Base-by-base conservation (phyloP, 2,888 invertebrate genomes). In the Nymphalis polychloros region DNA sequence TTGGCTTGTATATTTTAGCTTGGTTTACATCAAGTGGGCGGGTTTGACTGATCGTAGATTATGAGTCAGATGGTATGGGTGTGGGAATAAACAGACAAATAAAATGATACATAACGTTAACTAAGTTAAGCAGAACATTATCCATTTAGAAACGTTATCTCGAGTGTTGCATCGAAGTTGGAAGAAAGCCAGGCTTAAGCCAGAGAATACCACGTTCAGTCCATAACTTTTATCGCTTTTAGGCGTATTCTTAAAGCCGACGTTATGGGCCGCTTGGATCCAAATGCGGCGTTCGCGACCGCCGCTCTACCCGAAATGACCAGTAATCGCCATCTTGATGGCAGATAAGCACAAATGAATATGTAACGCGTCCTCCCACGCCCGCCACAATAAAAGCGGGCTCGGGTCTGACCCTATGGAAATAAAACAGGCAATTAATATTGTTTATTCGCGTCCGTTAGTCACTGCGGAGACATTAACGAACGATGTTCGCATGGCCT, bases 291-390 rank as follows among this genome's bases (percentile, higher is more conserved):
- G 76, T 81, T 82, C 81, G 83, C 79, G 83, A 78, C 82, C 68
- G 67, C 68, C 27, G 71, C 49, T 49, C 70, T 70, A 78, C 81
- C 80, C 82, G 75, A 80, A 80, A 87, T 83, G 82, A 84, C 85
- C 86, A 84, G 87, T 86, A 88, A 89, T 87, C 82, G 81, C 81
- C 80, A 80, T 76, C 78, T 82, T 77, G 90, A 90, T 90, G 86
- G 81, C 78, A 88, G 91, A 91, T 91, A 92, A 91, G 86, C 85
- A 78, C 85, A 87, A 88, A 91, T 89, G 90, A 90, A 90, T 89
- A 89, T 89, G 88, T 89, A 88, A 88, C 86, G 84, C 83, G 81
- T 79, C 87, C 87, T 89, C 91, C 89, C 90, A 89, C 90, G 86
- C 81, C 81, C 82, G 79, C 80, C 77, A 84, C 84, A 85, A 84